Percentiles rank a stretch among this genome's conserved stretches.
Conservation (phyloP, 2,113 vertebrate species). For the Camarhynchus parvulus region DNA sequence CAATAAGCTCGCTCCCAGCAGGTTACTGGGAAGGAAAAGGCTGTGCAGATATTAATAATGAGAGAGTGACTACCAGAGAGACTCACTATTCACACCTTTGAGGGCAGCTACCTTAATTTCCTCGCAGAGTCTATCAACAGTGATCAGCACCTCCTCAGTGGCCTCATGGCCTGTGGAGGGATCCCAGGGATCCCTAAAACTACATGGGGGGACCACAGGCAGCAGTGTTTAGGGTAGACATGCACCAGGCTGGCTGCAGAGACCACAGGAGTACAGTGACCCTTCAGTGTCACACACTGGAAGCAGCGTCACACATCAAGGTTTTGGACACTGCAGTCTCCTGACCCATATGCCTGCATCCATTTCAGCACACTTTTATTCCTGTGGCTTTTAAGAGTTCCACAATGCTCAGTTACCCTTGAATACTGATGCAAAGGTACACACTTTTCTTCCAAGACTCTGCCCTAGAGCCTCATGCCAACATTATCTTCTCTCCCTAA, state of each 20-base stretch:
- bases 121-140: background rate
- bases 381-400: background rate
- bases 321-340: background rate
- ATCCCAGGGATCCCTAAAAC: background rate
- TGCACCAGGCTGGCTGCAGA: background rate
- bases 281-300: rapidly evolving
- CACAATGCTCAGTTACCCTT: background rate
- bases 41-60: background rate
- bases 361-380: background rate
- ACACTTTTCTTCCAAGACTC: background rate
- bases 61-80: background rate
- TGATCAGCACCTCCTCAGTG: rapidly evolving
- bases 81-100: background rate
- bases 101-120: background rate
- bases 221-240: background rate
- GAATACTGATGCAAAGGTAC: background rate
- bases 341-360: background rate
- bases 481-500: background rate
- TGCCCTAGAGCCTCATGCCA: background rate
- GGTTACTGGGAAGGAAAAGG: background rate
- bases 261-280: background rate
- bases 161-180: background rate
- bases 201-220: rapidly evolving
- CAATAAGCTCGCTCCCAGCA: background rate
- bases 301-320: background rate